Evolutionary conservation across 2,113 vertebrate genomes (phyloP).

Genomic region (Osmerus eperlanus): DNA sequence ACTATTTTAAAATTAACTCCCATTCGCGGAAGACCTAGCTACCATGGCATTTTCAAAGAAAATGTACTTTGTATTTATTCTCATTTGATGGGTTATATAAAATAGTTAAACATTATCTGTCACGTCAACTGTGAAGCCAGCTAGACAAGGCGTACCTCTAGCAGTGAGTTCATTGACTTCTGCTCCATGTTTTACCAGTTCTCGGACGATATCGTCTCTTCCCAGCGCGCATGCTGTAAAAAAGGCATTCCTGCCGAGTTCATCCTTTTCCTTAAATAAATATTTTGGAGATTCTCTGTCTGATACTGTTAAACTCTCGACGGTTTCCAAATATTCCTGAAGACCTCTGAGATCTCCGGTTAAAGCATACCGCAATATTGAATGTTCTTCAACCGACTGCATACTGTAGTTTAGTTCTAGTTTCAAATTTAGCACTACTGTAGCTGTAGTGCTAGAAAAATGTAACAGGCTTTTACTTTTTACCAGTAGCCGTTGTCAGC

Average conservation of each 20-base stretch:
- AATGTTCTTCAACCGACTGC: conserved; percentile 36
- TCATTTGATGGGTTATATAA: background rate
- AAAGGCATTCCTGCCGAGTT: conserved; percentile 67
- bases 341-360: conserved; percentile 59
- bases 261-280: conserved; percentile 62
- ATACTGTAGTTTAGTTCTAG: conserved; percentile 25
- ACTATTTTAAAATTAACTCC: background rate
- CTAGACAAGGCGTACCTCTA: conserved; percentile 60
- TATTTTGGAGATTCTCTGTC: conserved; percentile 30
- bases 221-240: conserved; percentile 69
- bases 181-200: conserved; percentile 67
- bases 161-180: conserved; percentile 65
- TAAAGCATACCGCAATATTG: conserved; percentile 53
- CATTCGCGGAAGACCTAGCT: background rate
- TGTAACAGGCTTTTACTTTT: background rate
- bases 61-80: background rate
- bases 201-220: conserved; percentile 58
- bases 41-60: background rate
- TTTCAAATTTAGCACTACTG: background rate
- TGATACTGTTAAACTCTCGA: conserved; percentile 25
- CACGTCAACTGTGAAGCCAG: background rate
- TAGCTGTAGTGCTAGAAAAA: background rate
- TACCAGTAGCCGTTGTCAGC: background rate
- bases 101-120: background rate
- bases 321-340: conserved; percentile 53